Evolutionary conservation across 2,797 vertebrate species (phyloP), one percentile per base, ranked within the genome.

Genomic region (Crenichthys baileyi): DNA sequence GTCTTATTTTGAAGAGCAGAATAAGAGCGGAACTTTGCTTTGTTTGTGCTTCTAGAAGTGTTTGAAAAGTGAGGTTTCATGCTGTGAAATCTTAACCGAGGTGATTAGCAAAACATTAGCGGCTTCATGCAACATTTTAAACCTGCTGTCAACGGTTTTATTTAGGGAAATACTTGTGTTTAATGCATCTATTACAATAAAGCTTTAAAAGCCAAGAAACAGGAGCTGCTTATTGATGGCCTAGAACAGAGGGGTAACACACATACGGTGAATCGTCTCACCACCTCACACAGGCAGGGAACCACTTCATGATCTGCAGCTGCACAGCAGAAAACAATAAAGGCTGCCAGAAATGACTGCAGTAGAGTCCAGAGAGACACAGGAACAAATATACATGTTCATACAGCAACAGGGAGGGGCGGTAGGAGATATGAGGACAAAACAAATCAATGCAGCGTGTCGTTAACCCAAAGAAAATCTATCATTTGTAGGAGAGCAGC

Each of bases 41-140:
- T 55, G 70, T 24, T 11, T 60, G 70, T 26, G 56, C 15, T 56
- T 39, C 31, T 72, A 44, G 53, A 50, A 51, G 46, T 51, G 15
- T 60, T 39, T 24, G 61, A n/a, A 58, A 50, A 36, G 55, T 31
- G 24, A 39, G 15, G 24, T 67, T 15, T 87, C 91, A 85, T 82
- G 92, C 94, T 94, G 95, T 78, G 93, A 93, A 88, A 93, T 91
- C 90, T 89, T 91, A 89, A 90, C 92, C 81, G 88, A 87, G 91
- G 94, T 93, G 94, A 95, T 95, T 94, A 95, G 92, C 85, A 90
- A 86, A 88, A 88, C 92, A 94, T 95, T 94, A 95, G 88, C 79
- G 84, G 83, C 87, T 88, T 86, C 89, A 90, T 90, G 91, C 87
- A 92, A 90, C 90, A 90, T 89, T 93, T 81, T 75, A 77, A 89